Percentiles rank a stretch among this genome's conserved stretches.
Conservation (phyloP, 2,797 vertebrate species). For the Euphonia xanthogaster region DNA sequence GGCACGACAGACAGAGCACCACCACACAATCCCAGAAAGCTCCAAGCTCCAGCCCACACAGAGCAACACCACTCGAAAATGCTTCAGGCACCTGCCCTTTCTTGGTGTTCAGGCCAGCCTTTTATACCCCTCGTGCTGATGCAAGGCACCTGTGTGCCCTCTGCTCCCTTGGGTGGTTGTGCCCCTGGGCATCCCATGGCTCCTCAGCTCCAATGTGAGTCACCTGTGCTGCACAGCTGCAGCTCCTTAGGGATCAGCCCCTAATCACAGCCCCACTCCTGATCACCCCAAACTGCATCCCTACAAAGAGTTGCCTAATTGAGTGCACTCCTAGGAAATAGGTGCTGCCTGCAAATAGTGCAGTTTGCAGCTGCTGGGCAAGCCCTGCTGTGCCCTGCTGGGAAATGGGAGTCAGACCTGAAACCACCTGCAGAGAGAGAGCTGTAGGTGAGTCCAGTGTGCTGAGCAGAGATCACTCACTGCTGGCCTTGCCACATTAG, state of each 20-base stretch:
- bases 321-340: fast-evolving
- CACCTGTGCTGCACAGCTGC: not conserved
- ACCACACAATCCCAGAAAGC: not conserved
- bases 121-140: not conserved
- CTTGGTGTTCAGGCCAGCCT: not conserved
- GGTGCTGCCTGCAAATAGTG: fast-evolving
- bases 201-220: fast-evolving
- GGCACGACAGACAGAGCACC: not conserved
- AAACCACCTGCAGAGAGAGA: not conserved
- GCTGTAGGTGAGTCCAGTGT: not conserved
- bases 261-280: too few species aligned
- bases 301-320: not conserved
- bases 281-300: not conserved
- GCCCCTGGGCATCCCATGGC: not conserved
- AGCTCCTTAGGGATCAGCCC: not conserved
- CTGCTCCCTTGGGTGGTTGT: fast-evolving
- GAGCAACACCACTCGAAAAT: fast-evolving
- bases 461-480: not conserved
- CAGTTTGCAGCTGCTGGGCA: fast-evolving
- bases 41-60: not conserved
- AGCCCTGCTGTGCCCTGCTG: not conserved
- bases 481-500: not conserved
- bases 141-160: not conserved
- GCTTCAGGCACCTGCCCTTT: not conserved
- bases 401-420: fast-evolving